A percentile compares a stretch with the other conserved stretches of the same genome.
phyloP scores from a whole-genome alignment of 2,797 vertebrate species.

The Pelodytes ibericus region DNA sequence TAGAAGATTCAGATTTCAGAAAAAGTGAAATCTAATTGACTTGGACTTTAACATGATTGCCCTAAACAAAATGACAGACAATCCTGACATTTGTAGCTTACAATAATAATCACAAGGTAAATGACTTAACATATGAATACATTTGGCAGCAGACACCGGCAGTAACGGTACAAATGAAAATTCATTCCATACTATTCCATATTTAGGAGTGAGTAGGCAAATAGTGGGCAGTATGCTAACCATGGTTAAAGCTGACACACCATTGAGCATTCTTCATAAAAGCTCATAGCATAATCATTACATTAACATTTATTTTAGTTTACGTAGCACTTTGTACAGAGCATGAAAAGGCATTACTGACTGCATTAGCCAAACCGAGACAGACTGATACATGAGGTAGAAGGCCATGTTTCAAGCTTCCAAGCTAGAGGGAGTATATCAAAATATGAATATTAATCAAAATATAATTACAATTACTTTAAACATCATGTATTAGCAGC shows the following conservation, averaged over 20 bases:
- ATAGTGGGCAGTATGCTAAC: conserved; percentile 4
- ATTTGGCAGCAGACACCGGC: neutral
- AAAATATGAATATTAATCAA: too few species aligned
- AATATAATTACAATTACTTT: conserved; percentile 4
- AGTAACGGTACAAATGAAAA: neutral
- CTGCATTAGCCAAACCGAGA: too few species aligned
- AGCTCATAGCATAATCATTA: too few species aligned
- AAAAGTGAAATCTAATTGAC: neutral
- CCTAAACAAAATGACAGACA: neutral
- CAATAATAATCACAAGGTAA: neutral
- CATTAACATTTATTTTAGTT: too few species aligned
- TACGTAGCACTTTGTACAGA: too few species aligned
- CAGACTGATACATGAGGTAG: too few species aligned
- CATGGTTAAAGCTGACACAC: too few species aligned
- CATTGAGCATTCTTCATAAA: too few species aligned
- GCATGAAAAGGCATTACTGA: too few species aligned
- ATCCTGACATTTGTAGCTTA: neutral
- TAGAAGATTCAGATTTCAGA: neutral
- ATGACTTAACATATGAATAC: neutral
- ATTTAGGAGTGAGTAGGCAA: conserved; percentile 1
- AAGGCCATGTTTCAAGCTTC: too few species aligned
- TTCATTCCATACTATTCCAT: neutral
- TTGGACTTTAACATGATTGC: neutral
- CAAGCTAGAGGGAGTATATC: too few species aligned
- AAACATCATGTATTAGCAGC: conserved; percentile 7